Base-by-base conservation (phyloP, 1,140 invertebrate genomes). In the Halyomorpha halys region DNA sequence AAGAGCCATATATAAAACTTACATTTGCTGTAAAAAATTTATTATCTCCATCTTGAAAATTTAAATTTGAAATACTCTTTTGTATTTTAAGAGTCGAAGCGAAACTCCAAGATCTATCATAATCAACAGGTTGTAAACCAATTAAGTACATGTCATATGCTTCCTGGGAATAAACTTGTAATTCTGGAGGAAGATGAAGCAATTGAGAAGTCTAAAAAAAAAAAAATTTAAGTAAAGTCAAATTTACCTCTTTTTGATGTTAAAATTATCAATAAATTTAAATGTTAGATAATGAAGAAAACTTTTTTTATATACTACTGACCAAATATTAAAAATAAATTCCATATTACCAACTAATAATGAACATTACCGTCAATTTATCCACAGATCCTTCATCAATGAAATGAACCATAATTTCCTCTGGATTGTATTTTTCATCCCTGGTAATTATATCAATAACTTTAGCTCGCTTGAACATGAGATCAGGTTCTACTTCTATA, bases 111-210 rank as follows among this genome's bases (percentile, higher is more conserved):
- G 30, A 13, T 23, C 15, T 63, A 44, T 63, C 62, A 27, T 45
- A 56, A 54, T 63, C 62, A n/a, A 63, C 62, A 21, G 62, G 62
- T 13, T 45, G 62, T 9, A 63, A 27, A 14, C 62, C 47, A 27
- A 16, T 23, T 11, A 63, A 21, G 25, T 34, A 63, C 16, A 63
- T 25, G 18, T 63, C 62, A 16, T 45, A 15, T 5, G 39, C n/a
- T 39, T 44, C 25, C 16, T 13, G 16, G 5, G 19, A 14, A 14
- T 27, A 54, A 16, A 11, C 21, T 16, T n/a, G 23, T 27, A 63
- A 44, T 34, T 63, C 62, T 45, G 18, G 15, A 13, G 62, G 62
- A 14, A 63, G 62, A 23, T 30, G 23, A n/a, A 63, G 44, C 49
- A 63, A 39, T 19, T 30, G 2, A 23, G 19, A 34, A 18, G 51